These are phyloP conservation scores for Meliscaeva auricollis DNA, from an alignment of 2,888 invertebrate genomes.

Conservation along the genomic window DNA sequence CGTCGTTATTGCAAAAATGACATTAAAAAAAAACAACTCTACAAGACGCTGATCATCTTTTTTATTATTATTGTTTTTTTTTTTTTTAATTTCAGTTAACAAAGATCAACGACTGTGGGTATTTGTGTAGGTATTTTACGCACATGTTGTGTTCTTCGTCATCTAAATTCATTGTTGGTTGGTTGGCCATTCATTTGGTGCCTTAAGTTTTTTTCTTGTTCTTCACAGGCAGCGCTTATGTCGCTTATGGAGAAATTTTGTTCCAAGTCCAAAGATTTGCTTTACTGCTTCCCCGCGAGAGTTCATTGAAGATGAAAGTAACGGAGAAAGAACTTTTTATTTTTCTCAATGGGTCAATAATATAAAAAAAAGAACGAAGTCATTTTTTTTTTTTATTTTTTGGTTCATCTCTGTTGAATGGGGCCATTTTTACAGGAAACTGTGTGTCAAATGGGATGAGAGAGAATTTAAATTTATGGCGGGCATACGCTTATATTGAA, in stretches of 20 bases:
- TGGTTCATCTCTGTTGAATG: constrained; percentile 39
- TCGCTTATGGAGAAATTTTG: constrained; percentile 62
- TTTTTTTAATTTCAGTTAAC: constrained; percentile 64
- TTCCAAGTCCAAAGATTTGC: background rate
- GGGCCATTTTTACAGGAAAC: constrained; percentile 60
- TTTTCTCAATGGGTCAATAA: constrained; percentile 69
- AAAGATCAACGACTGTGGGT: constrained; percentile 70
- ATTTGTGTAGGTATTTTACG: constrained; percentile 40
- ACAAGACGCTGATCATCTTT: constrained; percentile 54
- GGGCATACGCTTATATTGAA: constrained; percentile 4
- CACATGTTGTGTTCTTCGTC: constrained; percentile 57
- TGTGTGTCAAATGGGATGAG: constrained; percentile 55
- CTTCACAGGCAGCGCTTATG: constrained; percentile 30
- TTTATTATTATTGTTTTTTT: constrained; percentile 43
- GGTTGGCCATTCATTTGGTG: constrained; percentile 1
- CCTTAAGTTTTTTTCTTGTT: constrained; percentile 12
- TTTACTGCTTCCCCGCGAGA: background rate
- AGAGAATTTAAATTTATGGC: constrained; percentile 56
- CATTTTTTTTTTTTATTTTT: constrained; percentile 22
- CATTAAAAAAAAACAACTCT: constrained; percentile 24
- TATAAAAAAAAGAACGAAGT: constrained; percentile 46
- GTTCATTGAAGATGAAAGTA: constrained; percentile 62
- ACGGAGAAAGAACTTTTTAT: constrained; percentile 42
- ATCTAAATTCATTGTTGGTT: constrained; percentile 25
- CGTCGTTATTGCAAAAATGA: constrained; percentile 63